phyloP scores from a whole-genome alignment of 2,888 invertebrate genomes.

The Coenonympha glycerion region DNA sequence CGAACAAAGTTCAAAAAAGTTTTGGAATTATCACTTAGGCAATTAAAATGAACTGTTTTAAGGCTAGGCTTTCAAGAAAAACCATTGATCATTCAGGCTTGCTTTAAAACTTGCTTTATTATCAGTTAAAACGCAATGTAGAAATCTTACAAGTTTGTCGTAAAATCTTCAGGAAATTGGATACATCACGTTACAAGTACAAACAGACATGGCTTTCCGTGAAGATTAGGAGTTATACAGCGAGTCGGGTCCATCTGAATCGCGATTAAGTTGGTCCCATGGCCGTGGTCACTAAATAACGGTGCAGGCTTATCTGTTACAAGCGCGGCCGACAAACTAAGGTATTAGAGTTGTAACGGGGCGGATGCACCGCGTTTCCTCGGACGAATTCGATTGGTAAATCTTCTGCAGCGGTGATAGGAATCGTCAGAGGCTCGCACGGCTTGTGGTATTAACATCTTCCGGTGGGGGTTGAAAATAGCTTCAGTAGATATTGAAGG shows the following conservation, averaged over 20 bases:
- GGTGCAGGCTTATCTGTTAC: constrained; percentile 9
- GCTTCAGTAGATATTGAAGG: too few species aligned
- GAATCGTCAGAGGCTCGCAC: background rate
- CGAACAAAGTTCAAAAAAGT: too few species aligned
- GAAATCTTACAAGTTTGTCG: too few species aligned
- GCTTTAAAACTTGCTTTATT: too few species aligned
- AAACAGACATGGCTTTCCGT: background rate
- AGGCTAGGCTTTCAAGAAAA: too few species aligned
- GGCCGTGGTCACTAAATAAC: constrained; percentile 5
- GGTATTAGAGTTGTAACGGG: constrained; percentile 2
- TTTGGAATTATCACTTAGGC: too few species aligned
- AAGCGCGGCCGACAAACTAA: constrained; percentile 7
- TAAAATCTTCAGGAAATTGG: background rate
- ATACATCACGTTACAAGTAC: background rate
- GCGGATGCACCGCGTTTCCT: constrained; percentile 2
- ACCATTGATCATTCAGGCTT: too few species aligned
- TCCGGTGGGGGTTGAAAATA: background rate
- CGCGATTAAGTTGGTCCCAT: constrained; percentile 6
- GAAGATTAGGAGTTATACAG: constrained; percentile 1
- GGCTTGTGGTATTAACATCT: background rate
- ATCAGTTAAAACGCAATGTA: too few species aligned
- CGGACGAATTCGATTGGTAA: background rate
- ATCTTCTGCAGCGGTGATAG: background rate
- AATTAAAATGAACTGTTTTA: too few species aligned
- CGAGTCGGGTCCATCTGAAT: constrained; percentile 5